Percentiles rank a stretch among this genome's conserved stretches.
These are phyloP conservation scores for Latheticus oryzae DNA, from an alignment of 2,888 invertebrate genomes.

Conservation along the genomic window DNA sequence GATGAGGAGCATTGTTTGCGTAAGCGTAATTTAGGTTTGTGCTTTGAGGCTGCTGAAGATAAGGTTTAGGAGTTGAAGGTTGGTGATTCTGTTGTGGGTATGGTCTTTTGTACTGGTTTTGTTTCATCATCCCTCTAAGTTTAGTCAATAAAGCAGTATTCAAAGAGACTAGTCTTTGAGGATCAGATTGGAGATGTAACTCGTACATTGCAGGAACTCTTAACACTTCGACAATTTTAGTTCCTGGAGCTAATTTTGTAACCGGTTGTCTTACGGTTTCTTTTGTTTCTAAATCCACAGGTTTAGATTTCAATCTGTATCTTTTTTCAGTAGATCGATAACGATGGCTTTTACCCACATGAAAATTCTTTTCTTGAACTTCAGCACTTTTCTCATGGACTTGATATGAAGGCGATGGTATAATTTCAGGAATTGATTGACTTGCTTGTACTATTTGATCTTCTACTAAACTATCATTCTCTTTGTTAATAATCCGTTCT, in stretches of 20 bases:
- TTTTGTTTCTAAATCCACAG: constrained; percentile 3
- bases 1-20: constrained; percentile 1
- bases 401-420: constrained; percentile 13
- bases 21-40: not conserved
- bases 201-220: constrained; percentile 56
- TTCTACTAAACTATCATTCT: not conserved
- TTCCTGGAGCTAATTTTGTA: constrained; percentile 6
- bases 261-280: not conserved
- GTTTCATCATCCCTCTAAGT: too few relatives aligned
- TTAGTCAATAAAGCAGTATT: constrained; percentile 13
- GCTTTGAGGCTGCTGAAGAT: constrained; percentile 4
- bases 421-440: constrained; percentile 1
- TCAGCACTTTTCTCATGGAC: constrained; percentile 26
- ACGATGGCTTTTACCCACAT: constrained; percentile 12
- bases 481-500: constrained; percentile 7
- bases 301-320: not conserved
- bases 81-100: constrained; percentile 1
- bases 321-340: constrained; percentile 10
- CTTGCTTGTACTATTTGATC: constrained; percentile 22
- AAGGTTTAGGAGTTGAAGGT: constrained; percentile 1
- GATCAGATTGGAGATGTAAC: constrained; percentile 49
- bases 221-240: constrained; percentile 48
- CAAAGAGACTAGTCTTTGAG: constrained; percentile 10
- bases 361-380: constrained; percentile 21
- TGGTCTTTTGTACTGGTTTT: constrained; percentile 10